Percentiles rank a stretch among this genome's conserved stretches.
These are phyloP conservation scores for Trichomalopsis sarcophagae DNA, from an alignment of 1,140 invertebrate genomes.

Conservation along the genomic window DNA sequence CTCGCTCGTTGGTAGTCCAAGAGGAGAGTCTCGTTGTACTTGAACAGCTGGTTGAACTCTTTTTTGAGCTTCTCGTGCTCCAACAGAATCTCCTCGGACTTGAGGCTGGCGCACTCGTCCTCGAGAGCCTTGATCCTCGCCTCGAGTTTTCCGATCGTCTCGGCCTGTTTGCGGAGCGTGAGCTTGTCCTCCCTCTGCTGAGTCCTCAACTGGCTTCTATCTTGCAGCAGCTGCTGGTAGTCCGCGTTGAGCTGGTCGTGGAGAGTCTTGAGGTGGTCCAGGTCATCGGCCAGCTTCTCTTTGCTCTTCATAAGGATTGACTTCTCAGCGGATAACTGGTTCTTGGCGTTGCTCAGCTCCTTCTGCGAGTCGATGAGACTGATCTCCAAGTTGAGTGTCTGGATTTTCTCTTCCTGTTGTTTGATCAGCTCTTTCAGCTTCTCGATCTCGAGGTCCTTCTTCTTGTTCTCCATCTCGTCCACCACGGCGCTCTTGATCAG, in stretches of 20 bases:
- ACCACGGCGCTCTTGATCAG: neutral
- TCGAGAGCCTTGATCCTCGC: neutral
- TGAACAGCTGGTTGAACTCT: conserved; percentile 20
- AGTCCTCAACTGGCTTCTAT: neutral
- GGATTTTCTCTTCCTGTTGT: neutral
- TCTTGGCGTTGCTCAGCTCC: conserved; percentile 9
- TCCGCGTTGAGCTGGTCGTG: conserved; percentile 5
- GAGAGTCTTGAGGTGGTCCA: neutral
- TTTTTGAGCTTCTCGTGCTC: conserved; percentile 3
- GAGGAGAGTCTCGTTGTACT: neutral
- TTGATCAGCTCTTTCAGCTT: neutral
- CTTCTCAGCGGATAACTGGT: neutral
- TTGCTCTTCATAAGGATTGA: neutral
- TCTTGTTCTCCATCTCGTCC: neutral
- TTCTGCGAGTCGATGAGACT: neutral
- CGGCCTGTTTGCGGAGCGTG: neutral
- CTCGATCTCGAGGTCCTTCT: neutral
- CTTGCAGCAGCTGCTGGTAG: neutral
- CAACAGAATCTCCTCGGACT: neutral
- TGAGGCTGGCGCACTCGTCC: conserved; percentile 15
- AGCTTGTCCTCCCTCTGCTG: neutral
- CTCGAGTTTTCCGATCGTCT: neutral
- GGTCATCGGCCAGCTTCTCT: neutral
- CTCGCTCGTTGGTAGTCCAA: neutral
- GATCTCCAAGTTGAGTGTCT: neutral